phyloP scores from a whole-genome alignment of 1,140 invertebrate genomes.

The Trichomalopsis sarcophagae region DNA sequence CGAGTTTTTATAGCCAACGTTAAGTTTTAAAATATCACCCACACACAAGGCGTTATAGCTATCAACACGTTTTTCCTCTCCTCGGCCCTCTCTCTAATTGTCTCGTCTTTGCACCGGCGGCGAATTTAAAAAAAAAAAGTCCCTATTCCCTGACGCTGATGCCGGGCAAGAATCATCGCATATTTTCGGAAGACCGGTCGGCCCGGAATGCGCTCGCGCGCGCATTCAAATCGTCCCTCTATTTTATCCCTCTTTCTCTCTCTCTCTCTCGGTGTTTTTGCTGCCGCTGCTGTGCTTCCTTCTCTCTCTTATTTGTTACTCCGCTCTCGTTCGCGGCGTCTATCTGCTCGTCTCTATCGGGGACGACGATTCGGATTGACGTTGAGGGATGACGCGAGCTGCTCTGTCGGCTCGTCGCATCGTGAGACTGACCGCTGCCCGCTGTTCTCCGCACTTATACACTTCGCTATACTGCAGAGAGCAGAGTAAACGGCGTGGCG shows the following conservation, averaged over 20 bases:
- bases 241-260: neutral
- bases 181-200: constrained; percentile 38
- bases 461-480: neutral
- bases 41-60: no score
- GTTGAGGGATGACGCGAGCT: constrained; percentile 68
- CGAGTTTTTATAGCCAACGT: no score
- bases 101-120: constrained; percentile 55
- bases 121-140: constrained; percentile 51
- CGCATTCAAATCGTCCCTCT: constrained; percentile 66
- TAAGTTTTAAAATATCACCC: no score
- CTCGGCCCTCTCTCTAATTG: constrained; percentile 55
- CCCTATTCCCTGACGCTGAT: neutral
- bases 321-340: constrained; percentile 39
- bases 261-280: constrained; percentile 19
- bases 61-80: no score
- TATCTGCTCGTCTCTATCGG: constrained; percentile 49
- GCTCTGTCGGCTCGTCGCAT: constrained; percentile 54
- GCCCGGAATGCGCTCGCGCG: constrained; percentile 13
- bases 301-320: constrained; percentile 26
- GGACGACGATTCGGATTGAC: constrained; percentile 60
- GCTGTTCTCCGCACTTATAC: neutral
- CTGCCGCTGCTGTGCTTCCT: neutral
- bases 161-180: neutral
- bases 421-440: constrained; percentile 53
- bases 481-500: neutral